phyloP scores from a whole-genome alignment of 2,113 vertebrate species.

The Cyanoliseus patagonus region DNA sequence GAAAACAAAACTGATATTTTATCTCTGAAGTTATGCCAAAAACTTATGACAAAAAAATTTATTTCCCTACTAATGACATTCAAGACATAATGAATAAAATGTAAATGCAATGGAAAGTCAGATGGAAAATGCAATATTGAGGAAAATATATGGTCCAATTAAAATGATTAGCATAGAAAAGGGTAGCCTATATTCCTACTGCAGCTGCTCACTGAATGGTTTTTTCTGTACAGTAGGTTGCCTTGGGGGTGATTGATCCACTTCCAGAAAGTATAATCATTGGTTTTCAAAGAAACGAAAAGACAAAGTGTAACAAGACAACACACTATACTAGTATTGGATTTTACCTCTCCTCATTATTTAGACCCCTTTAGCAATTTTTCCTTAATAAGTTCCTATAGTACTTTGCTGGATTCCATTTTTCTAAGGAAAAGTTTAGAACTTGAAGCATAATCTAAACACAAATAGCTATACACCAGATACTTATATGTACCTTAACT shows the following conservation, averaged over 20 bases:
- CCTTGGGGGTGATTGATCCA: slow-evolving; percentile 58
- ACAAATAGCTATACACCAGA: neutral
- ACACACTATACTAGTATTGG: slow-evolving; percentile 16
- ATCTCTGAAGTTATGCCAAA: slow-evolving; percentile 38
- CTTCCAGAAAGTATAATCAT: slow-evolving; percentile 54
- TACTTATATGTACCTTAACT: neutral
- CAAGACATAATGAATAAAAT: slow-evolving; percentile 60
- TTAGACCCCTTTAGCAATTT: slow-evolving; percentile 62
- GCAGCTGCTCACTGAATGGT: neutral
- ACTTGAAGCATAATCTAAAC: neutral
- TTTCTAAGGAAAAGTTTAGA: neutral
- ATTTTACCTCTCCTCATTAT: slow-evolving; percentile 69
- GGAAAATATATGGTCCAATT: slow-evolving; percentile 57
- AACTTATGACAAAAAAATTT: neutral
- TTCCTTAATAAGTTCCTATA: slow-evolving; percentile 40
- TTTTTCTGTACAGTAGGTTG: slow-evolving; percentile 41
- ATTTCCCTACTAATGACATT: slow-evolving; percentile 27
- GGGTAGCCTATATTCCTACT: slow-evolving; percentile 26
- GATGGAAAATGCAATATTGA: slow-evolving; percentile 22
- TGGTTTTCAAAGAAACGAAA: slow-evolving; percentile 58
- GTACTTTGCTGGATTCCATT: slow-evolving; percentile 4
- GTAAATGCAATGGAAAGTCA: neutral
- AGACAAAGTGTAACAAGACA: slow-evolving; percentile 53
- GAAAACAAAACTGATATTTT: slow-evolving; percentile 35
- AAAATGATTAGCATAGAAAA: slow-evolving; percentile 57